Percentiles rank a stretch among this genome's conserved stretches.
phyloP scores from a whole-genome alignment of 1,140 invertebrate species.

The Lycorma delicatula region DNA sequence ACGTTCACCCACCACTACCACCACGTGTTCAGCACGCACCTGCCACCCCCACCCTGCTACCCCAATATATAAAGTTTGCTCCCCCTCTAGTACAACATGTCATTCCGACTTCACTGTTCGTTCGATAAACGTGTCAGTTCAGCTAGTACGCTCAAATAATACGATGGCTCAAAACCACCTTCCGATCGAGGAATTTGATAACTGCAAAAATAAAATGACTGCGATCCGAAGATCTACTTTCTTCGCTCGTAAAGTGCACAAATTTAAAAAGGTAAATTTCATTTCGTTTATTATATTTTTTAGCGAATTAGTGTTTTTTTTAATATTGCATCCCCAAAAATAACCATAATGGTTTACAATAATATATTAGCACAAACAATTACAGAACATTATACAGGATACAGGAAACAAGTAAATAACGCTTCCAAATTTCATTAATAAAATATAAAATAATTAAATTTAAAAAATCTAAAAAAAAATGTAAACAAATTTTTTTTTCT shows the following conservation, averaged over 20 bases:
- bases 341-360: no score
- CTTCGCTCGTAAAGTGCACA: constrained; percentile 13
- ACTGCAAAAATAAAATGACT: constrained; percentile 14
- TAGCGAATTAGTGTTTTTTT: no score
- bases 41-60: constrained; percentile 9
- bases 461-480: no score
- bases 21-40: constrained; percentile 4
- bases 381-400: no score
- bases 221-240: neutral
- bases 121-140: no score
- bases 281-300: no score
- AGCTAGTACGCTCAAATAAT: neutral
- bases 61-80: neutral
- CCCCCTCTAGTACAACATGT: constrained; percentile 1
- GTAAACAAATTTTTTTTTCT: no score
- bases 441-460: no score
- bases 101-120: constrained; percentile 8
- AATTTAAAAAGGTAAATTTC: constrained; percentile 19
- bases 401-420: no score
- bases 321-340: no score
- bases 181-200: constrained; percentile 10
- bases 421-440: no score
- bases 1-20: neutral
- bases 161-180: neutral
- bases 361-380: no score